These are phyloP conservation scores for Dolomedes plantarius DNA, from an alignment of 2,888 invertebrate species.

Conservation along the genomic window DNA sequence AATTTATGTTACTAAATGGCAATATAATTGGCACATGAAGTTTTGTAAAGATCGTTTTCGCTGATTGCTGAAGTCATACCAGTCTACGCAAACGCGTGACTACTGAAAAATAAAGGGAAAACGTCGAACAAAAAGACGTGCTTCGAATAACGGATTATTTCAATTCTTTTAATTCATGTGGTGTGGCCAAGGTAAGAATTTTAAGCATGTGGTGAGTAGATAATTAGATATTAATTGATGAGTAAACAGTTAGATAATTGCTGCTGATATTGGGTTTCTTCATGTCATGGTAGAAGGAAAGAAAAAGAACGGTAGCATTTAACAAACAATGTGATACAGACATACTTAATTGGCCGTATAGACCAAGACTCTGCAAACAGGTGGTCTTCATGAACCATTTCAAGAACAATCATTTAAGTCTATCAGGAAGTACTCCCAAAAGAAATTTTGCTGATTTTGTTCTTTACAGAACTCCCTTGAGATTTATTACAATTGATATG, in stretches of 20 bases:
- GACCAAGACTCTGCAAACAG: too few relatives aligned
- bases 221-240: neutral
- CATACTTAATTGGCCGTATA: too few relatives aligned
- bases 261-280: neutral
- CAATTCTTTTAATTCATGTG: neutral
- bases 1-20: neutral
- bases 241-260: neutral
- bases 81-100: neutral
- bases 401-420: too few relatives aligned
- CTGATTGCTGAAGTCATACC: neutral
- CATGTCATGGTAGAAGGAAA: neutral
- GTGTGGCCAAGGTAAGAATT: neutral
- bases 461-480: too few relatives aligned
- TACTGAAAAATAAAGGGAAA: neutral
- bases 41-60: neutral
- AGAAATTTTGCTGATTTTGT: too few relatives aligned
- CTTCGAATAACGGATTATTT: neutral
- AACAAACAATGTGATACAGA: too few relatives aligned
- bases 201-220: neutral
- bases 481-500: too few relatives aligned
- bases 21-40: neutral
- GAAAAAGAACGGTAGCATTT: too few relatives aligned
- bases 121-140: neutral
- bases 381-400: too few relatives aligned
- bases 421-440: too few relatives aligned